Evolutionary conservation across 2,797 vertebrate species (phyloP).

Genomic region (Sebastes goodei): DNA sequence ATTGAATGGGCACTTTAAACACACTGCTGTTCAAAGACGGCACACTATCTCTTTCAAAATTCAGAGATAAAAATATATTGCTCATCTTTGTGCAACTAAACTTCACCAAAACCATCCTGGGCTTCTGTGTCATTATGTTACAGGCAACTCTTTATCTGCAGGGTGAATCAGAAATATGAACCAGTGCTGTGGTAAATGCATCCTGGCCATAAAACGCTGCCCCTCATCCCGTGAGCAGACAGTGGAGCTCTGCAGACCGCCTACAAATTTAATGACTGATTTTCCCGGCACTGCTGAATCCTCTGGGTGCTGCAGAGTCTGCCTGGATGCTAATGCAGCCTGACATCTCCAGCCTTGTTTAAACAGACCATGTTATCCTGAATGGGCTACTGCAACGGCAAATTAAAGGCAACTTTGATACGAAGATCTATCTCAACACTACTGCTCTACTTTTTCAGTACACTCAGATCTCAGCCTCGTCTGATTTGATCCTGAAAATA

Average conservation of each 20-base stretch:
- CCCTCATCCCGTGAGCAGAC: conserved; percentile 45
- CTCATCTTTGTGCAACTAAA: neutral
- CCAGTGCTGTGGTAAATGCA: conserved; percentile 23
- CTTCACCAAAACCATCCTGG: neutral
- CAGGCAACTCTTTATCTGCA: conserved; percentile 32
- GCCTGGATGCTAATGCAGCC: conserved; percentile 72
- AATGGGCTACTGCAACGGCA: conserved; percentile 48
- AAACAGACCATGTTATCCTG: conserved; percentile 61
- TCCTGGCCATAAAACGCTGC: conserved; percentile 27
- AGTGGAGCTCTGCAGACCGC: conserved; percentile 44
- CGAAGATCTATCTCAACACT: conserved; percentile 5
- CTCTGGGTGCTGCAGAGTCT: conserved; percentile 63
- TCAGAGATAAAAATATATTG: neutral
- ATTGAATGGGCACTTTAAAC: conserved; percentile 46
- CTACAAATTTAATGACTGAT: conserved; percentile 82
- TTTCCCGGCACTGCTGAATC: conserved; percentile 67
- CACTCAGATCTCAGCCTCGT: neutral
- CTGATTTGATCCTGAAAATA: conserved; percentile 14
- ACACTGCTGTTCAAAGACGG: conserved; percentile 6
- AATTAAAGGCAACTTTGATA: conserved; percentile 60
- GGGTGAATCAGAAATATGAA: conserved; percentile 56
- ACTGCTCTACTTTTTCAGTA: conserved; percentile 35
- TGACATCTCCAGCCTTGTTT: conserved; percentile 80
- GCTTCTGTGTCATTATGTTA: conserved; percentile 7
- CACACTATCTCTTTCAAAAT: neutral